Evolutionary conservation across 1,140 invertebrate species (phyloP).

Genomic region (Lepidostoma basale): DNA sequence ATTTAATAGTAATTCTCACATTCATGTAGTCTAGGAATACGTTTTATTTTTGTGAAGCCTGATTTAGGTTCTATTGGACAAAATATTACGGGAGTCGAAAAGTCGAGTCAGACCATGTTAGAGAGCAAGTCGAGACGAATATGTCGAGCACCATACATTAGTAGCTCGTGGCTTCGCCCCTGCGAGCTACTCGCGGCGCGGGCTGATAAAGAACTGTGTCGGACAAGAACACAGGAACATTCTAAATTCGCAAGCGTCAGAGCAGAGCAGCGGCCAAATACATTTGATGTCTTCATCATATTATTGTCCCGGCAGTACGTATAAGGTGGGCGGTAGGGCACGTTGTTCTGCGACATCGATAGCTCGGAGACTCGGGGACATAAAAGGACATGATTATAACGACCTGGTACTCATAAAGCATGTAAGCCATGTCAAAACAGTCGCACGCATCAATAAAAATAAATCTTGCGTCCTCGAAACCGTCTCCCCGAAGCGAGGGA

Average conservation of each 20-base stretch:
- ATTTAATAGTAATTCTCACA: no score
- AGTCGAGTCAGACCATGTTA: no score
- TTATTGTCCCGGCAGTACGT: constrained; percentile 23
- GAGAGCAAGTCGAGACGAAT: no score
- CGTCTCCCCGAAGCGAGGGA: not conserved
- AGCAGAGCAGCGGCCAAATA: not conserved
- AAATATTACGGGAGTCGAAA: no score
- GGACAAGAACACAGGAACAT: constrained; percentile 24
- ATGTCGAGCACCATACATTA: no score
- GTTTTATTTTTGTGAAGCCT: no score
- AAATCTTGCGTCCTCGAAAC: not conserved
- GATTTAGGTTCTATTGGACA: no score
- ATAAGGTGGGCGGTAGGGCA: constrained; percentile 30
- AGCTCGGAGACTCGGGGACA: constrained; percentile 5
- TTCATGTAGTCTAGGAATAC: no score
- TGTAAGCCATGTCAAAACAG: not conserved
- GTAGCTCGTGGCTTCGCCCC: not conserved
- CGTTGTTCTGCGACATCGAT: constrained; percentile 22
- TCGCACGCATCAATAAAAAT: not conserved
- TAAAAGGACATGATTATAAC: not conserved
- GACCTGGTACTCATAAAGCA: not conserved
- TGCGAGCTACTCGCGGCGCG: not conserved
- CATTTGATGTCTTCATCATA: constrained; percentile 34
- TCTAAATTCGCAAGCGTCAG: not conserved
- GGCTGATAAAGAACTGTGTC: constrained; percentile 23